Conservation (phyloP, 2,888 invertebrate genomes). For the Sinelater perroti region DNA sequence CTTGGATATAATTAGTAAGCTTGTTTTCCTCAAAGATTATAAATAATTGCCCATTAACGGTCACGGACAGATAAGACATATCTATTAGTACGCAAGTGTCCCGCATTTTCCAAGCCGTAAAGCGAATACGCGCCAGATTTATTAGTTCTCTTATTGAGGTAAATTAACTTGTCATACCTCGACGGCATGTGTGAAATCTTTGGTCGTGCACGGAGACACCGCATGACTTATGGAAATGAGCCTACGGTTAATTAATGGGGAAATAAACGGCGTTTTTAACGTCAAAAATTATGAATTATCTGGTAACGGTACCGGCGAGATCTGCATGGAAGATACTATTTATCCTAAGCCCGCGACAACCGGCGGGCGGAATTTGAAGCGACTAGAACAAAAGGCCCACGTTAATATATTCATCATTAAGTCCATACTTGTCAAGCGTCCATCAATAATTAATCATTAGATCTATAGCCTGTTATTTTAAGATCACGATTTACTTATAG, state of each 20-base stretch:
- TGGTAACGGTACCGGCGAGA: constrained; percentile 20
- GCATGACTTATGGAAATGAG: constrained; percentile 27
- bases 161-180: constrained; percentile 40
- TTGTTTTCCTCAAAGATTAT: not conserved
- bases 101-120: constrained; percentile 4
- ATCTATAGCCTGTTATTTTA: constrained; percentile 42
- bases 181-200: constrained; percentile 33
- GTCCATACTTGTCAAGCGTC: constrained; percentile 35
- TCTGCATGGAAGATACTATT: not conserved
- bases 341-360: not conserved
- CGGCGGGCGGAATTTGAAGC: not conserved
- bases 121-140: not conserved
- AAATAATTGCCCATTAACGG: constrained; percentile 1
- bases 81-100: not conserved
- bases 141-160: constrained; percentile 30
- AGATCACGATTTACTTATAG: constrained; percentile 44
- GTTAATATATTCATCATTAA: constrained; percentile 14
- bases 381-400: not conserved
- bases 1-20: no score
- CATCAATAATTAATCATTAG: constrained; percentile 45
- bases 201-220: constrained; percentile 28
- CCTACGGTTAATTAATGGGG: constrained; percentile 46
- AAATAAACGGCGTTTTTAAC: constrained; percentile 45
- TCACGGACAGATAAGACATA: not conserved
- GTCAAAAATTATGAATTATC: constrained; percentile 46